Percentiles rank a stretch among this genome's conserved stretches.
Evolutionary conservation across 1,140 invertebrate species (phyloP).

Genomic region (Aphelenchoides avenae): DNA sequence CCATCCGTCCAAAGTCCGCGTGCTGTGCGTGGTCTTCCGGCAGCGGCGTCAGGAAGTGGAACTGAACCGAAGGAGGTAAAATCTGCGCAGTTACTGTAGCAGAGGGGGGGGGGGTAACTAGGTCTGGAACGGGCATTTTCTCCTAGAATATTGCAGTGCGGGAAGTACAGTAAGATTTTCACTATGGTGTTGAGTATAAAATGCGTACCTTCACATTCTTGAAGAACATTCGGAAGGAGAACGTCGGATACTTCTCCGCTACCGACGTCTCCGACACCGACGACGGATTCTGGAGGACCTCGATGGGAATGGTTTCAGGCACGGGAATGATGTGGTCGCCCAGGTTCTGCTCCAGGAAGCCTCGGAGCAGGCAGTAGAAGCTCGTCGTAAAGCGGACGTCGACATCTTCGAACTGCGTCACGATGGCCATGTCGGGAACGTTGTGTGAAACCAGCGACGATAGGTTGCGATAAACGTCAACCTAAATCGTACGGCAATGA

Average conservation of each 20-base stretch:
- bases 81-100: too few species aligned
- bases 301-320: slow-evolving; percentile 53
- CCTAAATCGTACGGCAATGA: too few species aligned
- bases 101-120: too few species aligned
- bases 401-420: slow-evolving; percentile 78
- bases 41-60: slow-evolving; percentile 29
- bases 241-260: slow-evolving; percentile 38
- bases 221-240: slow-evolving; percentile 45
- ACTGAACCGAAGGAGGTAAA: too few species aligned
- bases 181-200: too few species aligned
- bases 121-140: too few species aligned
- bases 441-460: slow-evolving; percentile 68
- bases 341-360: slow-evolving; percentile 82
- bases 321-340: slow-evolving; percentile 77
- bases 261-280: slow-evolving; percentile 23
- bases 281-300: slow-evolving; percentile 40
- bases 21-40: too few species aligned
- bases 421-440: slow-evolving; percentile 78
- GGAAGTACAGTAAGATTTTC: too few species aligned
- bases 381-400: slow-evolving; percentile 74
- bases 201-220: slow-evolving; percentile 33
- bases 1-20: slow-evolving; percentile 43
- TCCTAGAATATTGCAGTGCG: too few species aligned
- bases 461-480: slow-evolving; percentile 78
- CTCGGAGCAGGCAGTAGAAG: slow-evolving; percentile 82